These are phyloP conservation scores for Chironomus striatipennis DNA, from an alignment of 1,140 invertebrate species.

Conservation along the genomic window DNA sequence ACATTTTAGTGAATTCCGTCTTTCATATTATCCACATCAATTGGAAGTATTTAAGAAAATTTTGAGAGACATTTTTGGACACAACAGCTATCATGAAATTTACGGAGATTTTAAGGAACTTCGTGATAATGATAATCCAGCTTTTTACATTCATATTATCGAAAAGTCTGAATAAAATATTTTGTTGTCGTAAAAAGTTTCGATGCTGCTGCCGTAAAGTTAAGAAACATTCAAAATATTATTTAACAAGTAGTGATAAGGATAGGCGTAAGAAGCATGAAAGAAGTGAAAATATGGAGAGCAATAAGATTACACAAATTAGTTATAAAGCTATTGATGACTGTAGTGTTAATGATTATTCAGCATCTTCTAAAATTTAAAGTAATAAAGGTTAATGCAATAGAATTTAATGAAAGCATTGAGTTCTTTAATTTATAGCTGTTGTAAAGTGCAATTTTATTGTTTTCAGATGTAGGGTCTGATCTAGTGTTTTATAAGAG, in stretches of 20 bases:
- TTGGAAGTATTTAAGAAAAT: constrained; percentile 60
- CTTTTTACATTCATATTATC: constrained; percentile 77
- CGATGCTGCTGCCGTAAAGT: background rate
- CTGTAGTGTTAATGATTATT: too few species aligned
- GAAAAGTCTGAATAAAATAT: constrained; percentile 45
- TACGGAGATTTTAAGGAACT: constrained; percentile 74
- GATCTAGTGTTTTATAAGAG: too few species aligned
- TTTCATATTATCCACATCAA: constrained; percentile 79
- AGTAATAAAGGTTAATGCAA: too few species aligned
- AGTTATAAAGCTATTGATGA: too few species aligned
- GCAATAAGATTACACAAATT: too few species aligned
- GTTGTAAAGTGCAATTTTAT: too few species aligned
- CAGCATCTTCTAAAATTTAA: too few species aligned
- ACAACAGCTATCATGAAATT: constrained; percentile 53
- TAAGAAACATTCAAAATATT: background rate
- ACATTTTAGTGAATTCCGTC: constrained; percentile 59
- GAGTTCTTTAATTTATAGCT: too few species aligned
- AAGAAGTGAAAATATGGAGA: too few species aligned
- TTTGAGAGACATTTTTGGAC: constrained; percentile 61
- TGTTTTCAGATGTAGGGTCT: too few species aligned
- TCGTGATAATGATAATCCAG: constrained; percentile 51
- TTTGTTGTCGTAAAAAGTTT: background rate
- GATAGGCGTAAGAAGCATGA: too few species aligned
- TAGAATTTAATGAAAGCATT: too few species aligned
- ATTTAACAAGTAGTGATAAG: background rate